Percentiles rank a stretch among this genome's conserved stretches.
These are phyloP conservation scores for Plecotus auritus DNA, from an alignment of 2,113 vertebrate genomes.

Conservation along the genomic window DNA sequence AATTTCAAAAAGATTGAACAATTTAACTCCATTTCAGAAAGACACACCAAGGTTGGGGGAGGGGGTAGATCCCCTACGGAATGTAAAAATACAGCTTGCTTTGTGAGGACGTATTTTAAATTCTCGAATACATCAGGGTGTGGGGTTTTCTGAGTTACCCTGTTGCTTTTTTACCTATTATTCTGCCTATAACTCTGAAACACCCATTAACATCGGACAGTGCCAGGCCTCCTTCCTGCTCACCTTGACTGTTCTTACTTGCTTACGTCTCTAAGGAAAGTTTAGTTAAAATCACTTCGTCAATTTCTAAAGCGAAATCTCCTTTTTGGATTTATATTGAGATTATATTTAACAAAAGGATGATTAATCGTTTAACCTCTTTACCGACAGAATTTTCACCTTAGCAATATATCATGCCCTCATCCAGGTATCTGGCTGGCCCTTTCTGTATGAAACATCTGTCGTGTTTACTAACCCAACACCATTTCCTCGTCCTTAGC, in stretches of 20 bases:
- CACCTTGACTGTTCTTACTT: neutral
- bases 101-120: neutral
- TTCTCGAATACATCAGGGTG: neutral
- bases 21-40: neutral
- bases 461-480: neutral
- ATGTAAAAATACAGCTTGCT: neutral
- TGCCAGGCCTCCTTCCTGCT: no score
- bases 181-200: neutral
- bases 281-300: neutral
- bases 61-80: neutral
- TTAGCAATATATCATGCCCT: neutral
- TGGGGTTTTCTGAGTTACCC: neutral
- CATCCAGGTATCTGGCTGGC: neutral
- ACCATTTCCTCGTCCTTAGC: neutral
- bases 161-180: neutral
- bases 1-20: neutral
- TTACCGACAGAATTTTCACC: neutral
- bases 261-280: neutral
- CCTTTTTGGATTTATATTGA: neutral
- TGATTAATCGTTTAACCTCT: neutral
- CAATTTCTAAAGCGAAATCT: neutral
- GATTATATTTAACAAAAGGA: neutral
- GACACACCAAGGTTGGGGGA: neutral
- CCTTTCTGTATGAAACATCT: neutral
- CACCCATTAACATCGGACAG: neutral